These are phyloP conservation scores for Pipra filicauda DNA, from an alignment of 2,113 vertebrate species.

Conservation along the genomic window DNA sequence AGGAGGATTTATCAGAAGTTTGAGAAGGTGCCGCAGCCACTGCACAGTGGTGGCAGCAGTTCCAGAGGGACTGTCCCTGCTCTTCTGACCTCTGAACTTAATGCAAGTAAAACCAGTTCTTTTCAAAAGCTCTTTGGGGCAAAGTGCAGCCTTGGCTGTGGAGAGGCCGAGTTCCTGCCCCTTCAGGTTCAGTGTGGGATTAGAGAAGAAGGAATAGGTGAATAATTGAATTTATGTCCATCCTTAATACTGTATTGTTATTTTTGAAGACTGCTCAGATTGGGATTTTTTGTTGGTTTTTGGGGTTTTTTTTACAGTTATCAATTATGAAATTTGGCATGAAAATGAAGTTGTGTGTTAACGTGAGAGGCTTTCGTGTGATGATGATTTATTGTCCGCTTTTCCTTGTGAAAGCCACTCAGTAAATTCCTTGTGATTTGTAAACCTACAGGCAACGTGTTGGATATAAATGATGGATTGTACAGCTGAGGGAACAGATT, in stretches of 20 bases:
- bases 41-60: not conserved
- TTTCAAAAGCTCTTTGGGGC: not conserved
- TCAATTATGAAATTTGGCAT: not conserved
- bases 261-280: not conserved
- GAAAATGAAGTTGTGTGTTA: slow-evolving; percentile 17
- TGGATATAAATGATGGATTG: not conserved
- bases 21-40: not conserved
- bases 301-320: not conserved
- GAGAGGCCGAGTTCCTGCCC: accelerated
- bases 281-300: not conserved
- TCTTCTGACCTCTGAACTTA: not conserved
- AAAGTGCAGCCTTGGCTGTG: not conserved
- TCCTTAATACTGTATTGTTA: not conserved
- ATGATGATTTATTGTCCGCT: not conserved
- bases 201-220: not conserved
- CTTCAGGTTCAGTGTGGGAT: not conserved
- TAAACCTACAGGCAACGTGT: not conserved
- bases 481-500: not conserved
- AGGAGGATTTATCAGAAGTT: slow-evolving; percentile 48
- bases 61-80: not conserved
- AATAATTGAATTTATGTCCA: not conserved
- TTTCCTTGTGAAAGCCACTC: not conserved
- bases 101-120: not conserved
- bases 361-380: not conserved
- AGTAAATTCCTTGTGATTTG: slow-evolving; percentile 12